These are phyloP conservation scores for Acleris cristana DNA, from an alignment of 2,888 invertebrate species.

Conservation along the genomic window DNA sequence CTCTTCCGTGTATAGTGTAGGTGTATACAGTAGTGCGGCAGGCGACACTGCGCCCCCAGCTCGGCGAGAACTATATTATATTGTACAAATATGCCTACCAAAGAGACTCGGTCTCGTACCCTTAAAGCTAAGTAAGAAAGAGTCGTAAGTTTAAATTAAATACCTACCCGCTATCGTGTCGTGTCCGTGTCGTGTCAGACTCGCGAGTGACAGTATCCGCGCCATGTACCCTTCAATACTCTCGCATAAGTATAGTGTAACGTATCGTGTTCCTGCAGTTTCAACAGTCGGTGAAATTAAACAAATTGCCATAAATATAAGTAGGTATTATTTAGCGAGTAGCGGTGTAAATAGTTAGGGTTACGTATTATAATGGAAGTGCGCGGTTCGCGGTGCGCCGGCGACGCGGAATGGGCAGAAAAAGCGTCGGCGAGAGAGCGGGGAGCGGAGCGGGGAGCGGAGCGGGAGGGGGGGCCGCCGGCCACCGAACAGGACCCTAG, in stretches of 20 bases:
- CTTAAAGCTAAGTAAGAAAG: conserved; percentile 81
- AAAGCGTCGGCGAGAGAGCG: conserved; percentile 63
- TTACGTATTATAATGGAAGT: conserved; percentile 71
- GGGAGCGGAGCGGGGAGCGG: conserved; percentile 49
- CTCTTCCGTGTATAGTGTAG: conserved; percentile 83
- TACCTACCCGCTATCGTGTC: conserved; percentile 59
- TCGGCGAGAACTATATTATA: conserved; percentile 75
- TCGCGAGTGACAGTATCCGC: conserved; percentile 73
- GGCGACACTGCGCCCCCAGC: conserved; percentile 65
- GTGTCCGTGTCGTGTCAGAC: conserved; percentile 48
- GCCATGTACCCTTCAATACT: conserved; percentile 81
- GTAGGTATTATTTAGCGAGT: conserved; percentile 80
- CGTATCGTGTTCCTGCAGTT: conserved; percentile 84
- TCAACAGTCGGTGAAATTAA: conserved; percentile 83
- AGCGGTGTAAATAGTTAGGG: conserved; percentile 81
- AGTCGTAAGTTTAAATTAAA: conserved; percentile 78
- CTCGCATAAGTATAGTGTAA: conserved; percentile 83
- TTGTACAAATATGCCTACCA: conserved; percentile 85
- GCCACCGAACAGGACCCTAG: conserved; percentile 80
- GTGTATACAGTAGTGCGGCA: conserved; percentile 77
- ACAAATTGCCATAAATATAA: conserved; percentile 84
- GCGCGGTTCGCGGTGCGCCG: conserved; percentile 72
- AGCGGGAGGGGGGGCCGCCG: conserved; percentile 67
- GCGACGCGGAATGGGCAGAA: conserved; percentile 79
- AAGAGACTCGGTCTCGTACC: conserved; percentile 85